Evolutionary conservation across 2,113 vertebrate species (phyloP).

Genomic region (Erythrocebus patas): DNA sequence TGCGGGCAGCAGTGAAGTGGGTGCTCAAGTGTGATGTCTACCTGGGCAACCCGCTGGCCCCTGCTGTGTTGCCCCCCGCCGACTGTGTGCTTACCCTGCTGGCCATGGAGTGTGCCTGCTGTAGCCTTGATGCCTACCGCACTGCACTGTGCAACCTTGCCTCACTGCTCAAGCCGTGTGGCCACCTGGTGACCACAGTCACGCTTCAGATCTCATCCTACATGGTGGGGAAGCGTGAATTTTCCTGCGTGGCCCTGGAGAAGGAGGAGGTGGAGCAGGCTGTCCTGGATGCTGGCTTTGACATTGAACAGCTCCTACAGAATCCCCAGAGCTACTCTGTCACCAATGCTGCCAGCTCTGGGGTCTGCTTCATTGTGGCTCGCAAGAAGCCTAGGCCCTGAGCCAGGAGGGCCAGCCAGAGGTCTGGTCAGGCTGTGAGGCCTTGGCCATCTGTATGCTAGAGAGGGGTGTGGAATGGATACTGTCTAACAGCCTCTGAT

Average conservation of each 20-base stretch:
- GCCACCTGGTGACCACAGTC: not conserved
- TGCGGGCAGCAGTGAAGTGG: not conserved
- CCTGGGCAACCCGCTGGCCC: not conserved
- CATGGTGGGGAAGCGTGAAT: not conserved
- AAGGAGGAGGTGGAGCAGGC: conserved; percentile 30
- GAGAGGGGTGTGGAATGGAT: not conserved
- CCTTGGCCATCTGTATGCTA: too few species aligned
- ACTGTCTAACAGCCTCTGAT: not conserved
- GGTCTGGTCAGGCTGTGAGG: not conserved
- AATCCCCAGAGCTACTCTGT: not conserved
- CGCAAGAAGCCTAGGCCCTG: not conserved
- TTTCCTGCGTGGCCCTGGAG: not conserved
- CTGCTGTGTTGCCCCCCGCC: not conserved
- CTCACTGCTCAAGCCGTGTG: conserved; percentile 16
- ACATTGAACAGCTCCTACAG: not conserved
- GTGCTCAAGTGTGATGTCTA: conserved; percentile 40
- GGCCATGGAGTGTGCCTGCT: conserved; percentile 25
- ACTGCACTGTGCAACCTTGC: not conserved
- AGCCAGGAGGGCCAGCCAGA: not conserved
- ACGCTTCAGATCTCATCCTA: not conserved
- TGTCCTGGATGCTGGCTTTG: not conserved
- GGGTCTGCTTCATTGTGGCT: conserved; percentile 32
- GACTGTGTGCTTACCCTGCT: conserved; percentile 33
- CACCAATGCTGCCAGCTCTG: not conserved
- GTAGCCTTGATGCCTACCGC: not conserved